These are phyloP conservation scores for Eristalis intricaria DNA, from an alignment of 2,888 invertebrate species.

Conservation along the genomic window DNA sequence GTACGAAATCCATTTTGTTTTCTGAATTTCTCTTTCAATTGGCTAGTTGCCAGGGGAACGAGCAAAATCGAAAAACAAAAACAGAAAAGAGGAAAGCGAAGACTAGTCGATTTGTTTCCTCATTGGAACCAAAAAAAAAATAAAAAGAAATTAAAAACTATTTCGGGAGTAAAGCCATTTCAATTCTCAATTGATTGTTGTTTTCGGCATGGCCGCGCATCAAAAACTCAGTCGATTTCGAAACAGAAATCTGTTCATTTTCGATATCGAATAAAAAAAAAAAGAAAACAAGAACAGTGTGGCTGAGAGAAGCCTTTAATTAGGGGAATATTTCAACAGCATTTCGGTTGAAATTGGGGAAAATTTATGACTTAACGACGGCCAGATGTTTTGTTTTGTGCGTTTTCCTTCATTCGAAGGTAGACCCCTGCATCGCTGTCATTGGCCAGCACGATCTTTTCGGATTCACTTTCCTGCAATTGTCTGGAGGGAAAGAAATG, in stretches of 20 bases:
- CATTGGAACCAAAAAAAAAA: not conserved
- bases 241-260: conserved; percentile 4
- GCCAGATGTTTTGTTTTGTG: not conserved
- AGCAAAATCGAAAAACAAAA: conserved; percentile 9
- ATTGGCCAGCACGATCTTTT: not conserved
- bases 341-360: not conserved
- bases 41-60: not conserved
- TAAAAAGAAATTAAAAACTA: conserved; percentile 3
- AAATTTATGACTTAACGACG: not conserved
- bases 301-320: not conserved
- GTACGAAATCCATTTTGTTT: conserved; percentile 11
- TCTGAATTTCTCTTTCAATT: conserved; percentile 43
- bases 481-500: not conserved
- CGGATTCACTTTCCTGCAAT: not conserved
- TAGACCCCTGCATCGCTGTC: not conserved
- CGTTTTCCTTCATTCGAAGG: not conserved
- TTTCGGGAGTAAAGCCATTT: not conserved
- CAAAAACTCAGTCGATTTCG: not conserved
- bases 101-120: conserved; percentile 14
- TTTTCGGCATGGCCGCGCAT: not conserved
- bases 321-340: not conserved
- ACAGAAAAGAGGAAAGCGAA: conserved; percentile 6
- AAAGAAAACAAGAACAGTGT: not conserved
- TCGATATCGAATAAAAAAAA: not conserved
- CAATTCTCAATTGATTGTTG: not conserved